Conservation (phyloP, 2,888 invertebrate genomes). For the Amiota minor region DNA sequence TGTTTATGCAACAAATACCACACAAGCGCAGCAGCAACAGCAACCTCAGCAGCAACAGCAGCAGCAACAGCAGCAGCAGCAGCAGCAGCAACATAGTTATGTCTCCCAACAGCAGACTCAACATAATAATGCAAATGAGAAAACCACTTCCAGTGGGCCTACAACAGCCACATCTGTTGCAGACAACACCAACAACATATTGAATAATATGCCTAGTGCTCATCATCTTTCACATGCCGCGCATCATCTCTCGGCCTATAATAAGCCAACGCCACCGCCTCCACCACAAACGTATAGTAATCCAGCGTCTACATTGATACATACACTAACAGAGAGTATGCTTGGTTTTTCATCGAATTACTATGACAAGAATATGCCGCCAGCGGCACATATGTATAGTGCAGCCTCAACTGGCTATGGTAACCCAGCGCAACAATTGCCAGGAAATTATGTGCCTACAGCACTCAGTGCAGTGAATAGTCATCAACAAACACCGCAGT, state of each 20-base stretch:
- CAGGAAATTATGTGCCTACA: slow-evolving; percentile 56
- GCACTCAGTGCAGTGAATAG: slow-evolving; percentile 24
- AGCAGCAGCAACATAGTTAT: slow-evolving; percentile 36
- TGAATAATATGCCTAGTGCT: slow-evolving; percentile 51
- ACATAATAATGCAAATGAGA: slow-evolving; percentile 37
- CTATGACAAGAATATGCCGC: slow-evolving; percentile 77
- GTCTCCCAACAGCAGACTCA: slow-evolving; percentile 45
- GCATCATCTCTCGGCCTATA: slow-evolving; percentile 70
- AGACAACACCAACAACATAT: slow-evolving; percentile 50
- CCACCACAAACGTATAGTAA: slow-evolving; percentile 69
- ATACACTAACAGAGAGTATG: slow-evolving; percentile 68
- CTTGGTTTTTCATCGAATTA: slow-evolving; percentile 70
- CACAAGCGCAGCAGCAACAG: slow-evolving; percentile 49
- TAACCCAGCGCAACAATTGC: slow-evolving; percentile 63
- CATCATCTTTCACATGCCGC: slow-evolving; percentile 66
- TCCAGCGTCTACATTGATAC: slow-evolving; percentile 63
- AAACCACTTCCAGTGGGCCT: slow-evolving; percentile 40
- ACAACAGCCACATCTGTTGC: slow-evolving; percentile 26
- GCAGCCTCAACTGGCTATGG: slow-evolving; percentile 55
- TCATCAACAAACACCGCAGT: slow-evolving; percentile 46
- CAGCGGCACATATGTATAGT: slow-evolving; percentile 78
- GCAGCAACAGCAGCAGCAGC: slow-evolving; percentile 43
- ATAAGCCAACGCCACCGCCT: slow-evolving; percentile 65
- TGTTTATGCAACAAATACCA: slow-evolving; percentile 30
- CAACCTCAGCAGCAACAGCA: slow-evolving; percentile 46